Evolutionary conservation across 64 coral and sea anemone genomes (phyloP).

Genomic region (Montipora efflorescens): DNA sequence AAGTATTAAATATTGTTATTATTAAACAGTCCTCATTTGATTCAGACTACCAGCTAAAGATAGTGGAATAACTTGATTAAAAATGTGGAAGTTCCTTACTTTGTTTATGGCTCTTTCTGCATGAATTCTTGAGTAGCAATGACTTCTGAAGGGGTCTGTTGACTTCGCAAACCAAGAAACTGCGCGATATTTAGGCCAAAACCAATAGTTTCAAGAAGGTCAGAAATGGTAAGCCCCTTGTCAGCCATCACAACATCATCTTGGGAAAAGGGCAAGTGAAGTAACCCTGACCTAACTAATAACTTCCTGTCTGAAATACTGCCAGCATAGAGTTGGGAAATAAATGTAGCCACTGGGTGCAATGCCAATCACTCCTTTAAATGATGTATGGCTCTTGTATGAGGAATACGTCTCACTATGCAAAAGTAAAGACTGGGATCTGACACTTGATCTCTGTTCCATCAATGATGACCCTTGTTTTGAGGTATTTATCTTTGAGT

Average conservation of each 20-base stretch:
- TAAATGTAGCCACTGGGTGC: too few species aligned
- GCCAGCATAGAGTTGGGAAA: constrained; percentile 36
- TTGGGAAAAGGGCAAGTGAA: neutral
- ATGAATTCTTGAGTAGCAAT: constrained; percentile 43
- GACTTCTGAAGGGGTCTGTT: constrained; percentile 41
- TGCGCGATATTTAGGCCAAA: constrained; percentile 48
- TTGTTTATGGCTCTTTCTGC: constrained; percentile 38
- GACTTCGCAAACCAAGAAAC: constrained; percentile 43
- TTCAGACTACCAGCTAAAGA: constrained; percentile 18
- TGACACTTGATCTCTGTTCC: constrained; percentile 52
- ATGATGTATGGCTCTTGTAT: constrained; percentile 30
- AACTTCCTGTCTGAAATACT: constrained; percentile 42
- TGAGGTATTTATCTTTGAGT: constrained; percentile 34
- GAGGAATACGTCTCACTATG: too few species aligned
- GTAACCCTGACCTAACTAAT: constrained; percentile 27
- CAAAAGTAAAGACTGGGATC: constrained; percentile 19
- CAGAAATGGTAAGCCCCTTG: constrained; percentile 3
- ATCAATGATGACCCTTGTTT: constrained; percentile 62
- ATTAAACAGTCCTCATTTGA: constrained; percentile 28
- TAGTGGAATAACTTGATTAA: constrained; percentile 7
- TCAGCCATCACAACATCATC: constrained; percentile 39
- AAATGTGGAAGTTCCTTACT: neutral
- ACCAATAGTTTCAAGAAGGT: constrained; percentile 11
- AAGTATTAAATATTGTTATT: too few species aligned
- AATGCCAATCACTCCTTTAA: constrained; percentile 28